Conservation (phyloP, 35 echinoderm and acorn worm genomes). For the Heliocidaris erythrogramma region DNA sequence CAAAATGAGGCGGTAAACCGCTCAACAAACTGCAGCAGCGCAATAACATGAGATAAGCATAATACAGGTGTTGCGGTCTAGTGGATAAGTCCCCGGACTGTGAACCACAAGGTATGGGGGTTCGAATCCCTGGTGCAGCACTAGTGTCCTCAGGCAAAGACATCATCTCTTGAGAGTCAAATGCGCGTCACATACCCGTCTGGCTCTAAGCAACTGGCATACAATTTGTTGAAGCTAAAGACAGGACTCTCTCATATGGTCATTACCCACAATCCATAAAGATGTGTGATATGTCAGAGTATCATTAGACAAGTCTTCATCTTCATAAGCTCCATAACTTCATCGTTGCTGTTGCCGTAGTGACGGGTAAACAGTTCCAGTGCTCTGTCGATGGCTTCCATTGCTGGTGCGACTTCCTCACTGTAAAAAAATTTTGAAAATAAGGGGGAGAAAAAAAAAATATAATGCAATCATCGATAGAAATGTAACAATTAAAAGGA, state of each 20-base stretch:
- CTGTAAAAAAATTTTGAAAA: neutral
- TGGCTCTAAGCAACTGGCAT: too few relatives aligned
- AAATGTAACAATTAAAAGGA: too few relatives aligned
- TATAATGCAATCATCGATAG: neutral
- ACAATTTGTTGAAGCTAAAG: too few relatives aligned
- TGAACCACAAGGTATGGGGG: too few relatives aligned
- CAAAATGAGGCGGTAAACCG: neutral
- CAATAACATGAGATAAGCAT: neutral
- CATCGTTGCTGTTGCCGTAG: conserved; percentile 56
- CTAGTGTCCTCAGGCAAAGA: too few relatives aligned
- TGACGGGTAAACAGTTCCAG: conserved; percentile 56
- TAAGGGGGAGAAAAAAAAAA: neutral
- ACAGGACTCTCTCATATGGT: neutral
- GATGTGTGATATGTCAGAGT: conserved; percentile 12
- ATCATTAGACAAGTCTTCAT: conserved; percentile 69
- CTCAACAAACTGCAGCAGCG: too few relatives aligned
- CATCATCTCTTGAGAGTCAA: too few relatives aligned
- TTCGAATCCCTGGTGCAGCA: too few relatives aligned
- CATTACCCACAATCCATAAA: neutral
- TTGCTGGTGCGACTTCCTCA: conserved; percentile 38
- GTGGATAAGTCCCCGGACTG: too few relatives aligned
- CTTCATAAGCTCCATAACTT: conserved; percentile 58
- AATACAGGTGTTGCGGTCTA: neutral
- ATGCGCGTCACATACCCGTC: too few relatives aligned
- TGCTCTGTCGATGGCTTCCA: conserved; percentile 51